Percentiles rank a stretch among this genome's conserved stretches.
These are phyloP conservation scores for Pseudopleuronectes americanus DNA, from an alignment of 2,797 vertebrate genomes.

Conservation along the genomic window DNA sequence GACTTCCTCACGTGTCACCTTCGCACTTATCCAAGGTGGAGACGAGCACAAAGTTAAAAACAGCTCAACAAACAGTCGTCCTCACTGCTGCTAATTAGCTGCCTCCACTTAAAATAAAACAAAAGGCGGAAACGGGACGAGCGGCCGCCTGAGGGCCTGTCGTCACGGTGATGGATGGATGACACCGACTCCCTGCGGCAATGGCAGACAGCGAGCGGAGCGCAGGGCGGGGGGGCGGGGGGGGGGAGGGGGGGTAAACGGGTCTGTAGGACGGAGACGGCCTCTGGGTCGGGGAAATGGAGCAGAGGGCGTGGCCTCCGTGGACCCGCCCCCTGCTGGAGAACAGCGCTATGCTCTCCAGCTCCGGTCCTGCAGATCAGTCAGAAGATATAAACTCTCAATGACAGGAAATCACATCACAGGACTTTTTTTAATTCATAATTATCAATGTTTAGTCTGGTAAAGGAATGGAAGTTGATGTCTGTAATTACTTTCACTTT, in stretches of 20 bases:
- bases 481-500: no score
- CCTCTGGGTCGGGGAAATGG: slow-evolving; percentile 43
- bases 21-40: slow-evolving; percentile 52
- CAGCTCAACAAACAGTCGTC: slow-evolving; percentile 56
- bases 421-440: no score
- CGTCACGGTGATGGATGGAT: slow-evolving; percentile 73
- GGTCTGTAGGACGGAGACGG: slow-evolving; percentile 61
- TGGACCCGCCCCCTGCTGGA: not conserved
- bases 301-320: slow-evolving; percentile 41
- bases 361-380: no score
- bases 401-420: no score
- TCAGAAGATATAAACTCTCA: no score
- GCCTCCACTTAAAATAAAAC: slow-evolving; percentile 51
- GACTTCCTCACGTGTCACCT: slow-evolving; percentile 49
- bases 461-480: no score
- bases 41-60: slow-evolving; percentile 54
- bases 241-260: slow-evolving; percentile 42
- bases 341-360: no score
- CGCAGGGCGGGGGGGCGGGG: not conserved
- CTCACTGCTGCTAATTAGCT: slow-evolving; percentile 70
- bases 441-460: no score
- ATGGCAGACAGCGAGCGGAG: slow-evolving; percentile 53
- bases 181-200: slow-evolving; percentile 69
- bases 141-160: slow-evolving; percentile 49
- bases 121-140: slow-evolving; percentile 54